Conservation (phyloP, 2,113 vertebrate genomes). For the Sinocyclocheilus rhinocerous region DNA sequence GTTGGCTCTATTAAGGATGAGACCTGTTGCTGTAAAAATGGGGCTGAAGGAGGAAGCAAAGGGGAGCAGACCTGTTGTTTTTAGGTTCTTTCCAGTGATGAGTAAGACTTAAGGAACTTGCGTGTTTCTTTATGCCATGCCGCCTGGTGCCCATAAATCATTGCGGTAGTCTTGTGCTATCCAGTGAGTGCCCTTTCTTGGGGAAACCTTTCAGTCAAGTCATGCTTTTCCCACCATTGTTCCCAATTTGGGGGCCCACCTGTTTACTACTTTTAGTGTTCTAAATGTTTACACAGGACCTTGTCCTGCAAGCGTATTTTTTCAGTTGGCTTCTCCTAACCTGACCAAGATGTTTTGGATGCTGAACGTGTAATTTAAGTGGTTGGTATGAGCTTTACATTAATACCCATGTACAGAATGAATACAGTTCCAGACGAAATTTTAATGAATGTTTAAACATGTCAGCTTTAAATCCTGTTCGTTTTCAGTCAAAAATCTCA, state of each 20-base stretch:
- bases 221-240: constrained; percentile 51
- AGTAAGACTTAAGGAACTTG: constrained; percentile 35
- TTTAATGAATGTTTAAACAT: constrained; percentile 33
- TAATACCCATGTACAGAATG: constrained; percentile 24
- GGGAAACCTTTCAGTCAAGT: constrained; percentile 42
- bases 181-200: constrained; percentile 21
- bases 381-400: not conserved
- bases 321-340: constrained; percentile 45
- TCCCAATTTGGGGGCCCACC: constrained; percentile 51
- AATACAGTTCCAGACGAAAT: not conserved
- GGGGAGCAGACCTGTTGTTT: constrained; percentile 3
- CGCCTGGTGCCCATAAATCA: constrained; percentile 48
- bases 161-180: constrained; percentile 3
- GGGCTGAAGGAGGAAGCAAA: not conserved
- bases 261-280: constrained; percentile 53
- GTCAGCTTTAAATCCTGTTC: constrained; percentile 33
- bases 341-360: constrained; percentile 25
- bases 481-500: constrained; percentile 18
- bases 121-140: constrained; percentile 26
- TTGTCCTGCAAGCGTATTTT: constrained; percentile 50
- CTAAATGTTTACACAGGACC: constrained; percentile 40
- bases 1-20: constrained; percentile 72
- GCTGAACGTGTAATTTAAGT: constrained; percentile 22
- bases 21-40: not conserved
- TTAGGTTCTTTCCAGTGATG: constrained; percentile 9